Evolutionary conservation across 2,113 vertebrate species (phyloP).

Genomic region (Desmodus rotundus): DNA sequence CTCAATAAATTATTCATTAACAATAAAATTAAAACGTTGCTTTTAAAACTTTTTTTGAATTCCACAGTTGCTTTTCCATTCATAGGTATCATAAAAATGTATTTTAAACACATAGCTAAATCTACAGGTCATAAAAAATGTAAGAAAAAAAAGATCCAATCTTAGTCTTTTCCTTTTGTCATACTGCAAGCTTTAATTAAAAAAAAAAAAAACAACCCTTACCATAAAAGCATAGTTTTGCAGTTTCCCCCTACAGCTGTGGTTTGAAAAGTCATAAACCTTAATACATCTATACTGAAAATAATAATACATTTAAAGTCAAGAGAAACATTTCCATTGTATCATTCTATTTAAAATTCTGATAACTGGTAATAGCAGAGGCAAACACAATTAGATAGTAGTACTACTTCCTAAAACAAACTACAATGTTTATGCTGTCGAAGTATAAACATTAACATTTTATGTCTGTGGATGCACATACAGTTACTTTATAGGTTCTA

Average conservation of each 20-base stretch:
- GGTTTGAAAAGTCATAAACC: neutral
- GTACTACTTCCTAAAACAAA: neutral
- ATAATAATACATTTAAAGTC: neutral
- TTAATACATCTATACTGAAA: neutral
- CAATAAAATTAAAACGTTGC: neutral
- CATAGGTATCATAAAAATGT: neutral
- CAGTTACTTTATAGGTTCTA: neutral
- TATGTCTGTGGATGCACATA: neutral
- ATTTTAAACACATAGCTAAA: neutral
- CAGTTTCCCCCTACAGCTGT: neutral
- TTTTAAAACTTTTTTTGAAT: conserved; percentile 29
- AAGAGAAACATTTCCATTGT: neutral
- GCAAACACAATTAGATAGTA: neutral
- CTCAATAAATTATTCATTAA: neutral
- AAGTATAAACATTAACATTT: neutral
- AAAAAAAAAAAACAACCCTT: neutral
- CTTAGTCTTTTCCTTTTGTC: neutral
- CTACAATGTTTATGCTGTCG: neutral
- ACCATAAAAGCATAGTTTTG: neutral
- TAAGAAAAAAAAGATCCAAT: neutral
- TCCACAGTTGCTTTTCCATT: neutral
- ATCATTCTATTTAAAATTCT: neutral
- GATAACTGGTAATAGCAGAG: neutral
- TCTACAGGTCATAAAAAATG: neutral
- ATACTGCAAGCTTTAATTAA: neutral